Percentiles rank a stretch among this genome's conserved stretches.
Conservation (phyloP, 2,888 invertebrate species). For the Tortricodes alternella region DNA sequence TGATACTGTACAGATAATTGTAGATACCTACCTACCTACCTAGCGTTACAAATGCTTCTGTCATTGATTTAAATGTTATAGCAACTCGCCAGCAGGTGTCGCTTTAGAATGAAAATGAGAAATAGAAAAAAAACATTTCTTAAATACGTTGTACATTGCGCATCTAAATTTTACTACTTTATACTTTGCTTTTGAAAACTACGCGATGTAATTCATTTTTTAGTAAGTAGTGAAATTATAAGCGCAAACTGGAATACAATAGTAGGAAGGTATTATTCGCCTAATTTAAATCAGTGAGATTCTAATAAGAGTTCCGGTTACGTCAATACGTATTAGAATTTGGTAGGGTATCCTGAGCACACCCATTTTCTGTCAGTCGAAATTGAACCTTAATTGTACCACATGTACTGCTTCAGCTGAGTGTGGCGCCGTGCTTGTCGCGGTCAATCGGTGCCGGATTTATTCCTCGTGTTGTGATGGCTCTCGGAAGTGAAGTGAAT, state of each 20-base stretch:
- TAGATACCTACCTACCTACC: too few relatives aligned
- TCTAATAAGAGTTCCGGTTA: constrained; percentile 4
- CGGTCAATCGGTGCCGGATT: constrained; percentile 77
- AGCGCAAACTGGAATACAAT: background rate
- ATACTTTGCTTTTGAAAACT: background rate
- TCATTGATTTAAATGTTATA: constrained; percentile 39
- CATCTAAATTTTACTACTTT: background rate
- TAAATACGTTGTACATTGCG: constrained; percentile 17
- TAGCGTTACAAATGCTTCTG: too few relatives aligned
- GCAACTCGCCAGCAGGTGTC: constrained; percentile 36
- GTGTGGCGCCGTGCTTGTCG: constrained; percentile 76
- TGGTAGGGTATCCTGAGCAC: constrained; percentile 39
- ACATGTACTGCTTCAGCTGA: constrained; percentile 82
- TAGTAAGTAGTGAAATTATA: background rate
- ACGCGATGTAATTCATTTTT: constrained; percentile 2
- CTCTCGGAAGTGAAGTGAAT: constrained; percentile 83
- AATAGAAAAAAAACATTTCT: too few relatives aligned
- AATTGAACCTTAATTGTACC: constrained; percentile 76
- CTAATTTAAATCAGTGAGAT: constrained; percentile 3
- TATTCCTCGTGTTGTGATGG: constrained; percentile 83
- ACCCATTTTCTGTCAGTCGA: constrained; percentile 55
- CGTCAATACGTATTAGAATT: constrained; percentile 16
- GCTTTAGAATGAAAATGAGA: constrained; percentile 12
- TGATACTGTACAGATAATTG: too few relatives aligned
- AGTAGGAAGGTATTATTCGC: constrained; percentile 9